Evolutionary conservation across 1,140 invertebrate species (phyloP).

Genomic region (Palaemon carinicauda): DNA sequence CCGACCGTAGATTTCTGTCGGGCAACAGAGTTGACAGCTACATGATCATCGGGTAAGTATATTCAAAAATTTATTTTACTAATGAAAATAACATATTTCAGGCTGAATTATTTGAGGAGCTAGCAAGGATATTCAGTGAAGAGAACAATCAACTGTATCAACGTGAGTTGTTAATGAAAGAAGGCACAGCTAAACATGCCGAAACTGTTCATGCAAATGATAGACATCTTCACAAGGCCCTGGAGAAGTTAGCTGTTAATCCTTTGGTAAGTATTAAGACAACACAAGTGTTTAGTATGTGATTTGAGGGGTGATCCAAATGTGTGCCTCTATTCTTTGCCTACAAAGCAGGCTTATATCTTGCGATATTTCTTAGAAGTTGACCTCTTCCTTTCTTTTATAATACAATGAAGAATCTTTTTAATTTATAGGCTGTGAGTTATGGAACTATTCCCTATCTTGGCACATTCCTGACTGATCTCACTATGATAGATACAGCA

Average conservation of each 20-base stretch:
- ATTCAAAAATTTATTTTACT: no score
- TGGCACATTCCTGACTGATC: slow-evolving; percentile 96
- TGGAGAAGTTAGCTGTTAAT: slow-evolving; percentile 80
- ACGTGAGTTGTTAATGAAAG: slow-evolving; percentile 90
- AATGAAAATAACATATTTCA: slow-evolving; percentile 20
- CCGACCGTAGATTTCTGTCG: no score
- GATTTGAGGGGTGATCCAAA: background rate
- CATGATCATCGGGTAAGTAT: no score
- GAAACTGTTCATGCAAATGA: slow-evolving; percentile 88
- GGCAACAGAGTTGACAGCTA: no score
- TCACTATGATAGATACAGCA: slow-evolving; percentile 98
- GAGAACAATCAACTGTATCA: slow-evolving; percentile 97
- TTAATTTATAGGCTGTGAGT: slow-evolving; percentile 64
- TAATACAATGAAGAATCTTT: background rate
- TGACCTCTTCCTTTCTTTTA: no score
- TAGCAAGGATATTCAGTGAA: slow-evolving; percentile 95
- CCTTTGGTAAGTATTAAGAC: slow-evolving; percentile 66
- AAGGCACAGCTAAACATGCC: slow-evolving; percentile 96
- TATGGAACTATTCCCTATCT: slow-evolving; percentile 97
- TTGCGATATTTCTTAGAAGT: no score
- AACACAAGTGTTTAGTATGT: no score
- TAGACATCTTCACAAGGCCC: slow-evolving; percentile 83
- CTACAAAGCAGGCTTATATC: no score
- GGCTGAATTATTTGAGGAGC: slow-evolving; percentile 86
- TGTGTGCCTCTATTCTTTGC: no score